Evolutionary conservation across 2,797 vertebrate species (phyloP).

Genomic region (Enteromius treurensis): DNA sequence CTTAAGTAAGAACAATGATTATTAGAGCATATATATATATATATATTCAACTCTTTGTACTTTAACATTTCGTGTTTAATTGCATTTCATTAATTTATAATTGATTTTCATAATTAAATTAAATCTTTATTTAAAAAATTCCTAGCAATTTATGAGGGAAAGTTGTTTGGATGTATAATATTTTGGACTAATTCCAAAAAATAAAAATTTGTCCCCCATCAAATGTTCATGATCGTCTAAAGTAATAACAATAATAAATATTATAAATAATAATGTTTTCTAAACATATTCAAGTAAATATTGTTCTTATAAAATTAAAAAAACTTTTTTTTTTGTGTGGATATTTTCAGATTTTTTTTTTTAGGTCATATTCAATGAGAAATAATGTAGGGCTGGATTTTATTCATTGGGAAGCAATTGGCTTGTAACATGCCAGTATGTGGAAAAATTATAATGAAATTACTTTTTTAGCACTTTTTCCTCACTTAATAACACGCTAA

Average conservation of each 20-base stretch:
- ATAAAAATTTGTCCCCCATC: not conserved
- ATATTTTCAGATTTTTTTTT: not conserved
- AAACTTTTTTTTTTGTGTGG: not conserved
- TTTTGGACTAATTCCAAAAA: not conserved
- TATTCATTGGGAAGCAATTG: not conserved
- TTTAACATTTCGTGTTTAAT: not conserved
- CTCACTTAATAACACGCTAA: not conserved
- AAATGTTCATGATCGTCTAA: not conserved
- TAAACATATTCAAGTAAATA: not conserved
- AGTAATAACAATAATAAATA: not conserved
- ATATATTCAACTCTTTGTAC: too few species aligned
- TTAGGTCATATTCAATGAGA: not conserved
- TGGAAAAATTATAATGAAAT: not conserved
- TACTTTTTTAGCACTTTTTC: not conserved
- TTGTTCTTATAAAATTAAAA: not conserved
- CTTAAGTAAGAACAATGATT: not conserved
- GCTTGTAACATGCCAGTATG: not conserved
- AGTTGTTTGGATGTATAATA: not conserved
- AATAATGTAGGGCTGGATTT: not conserved
- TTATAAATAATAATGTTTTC: not conserved
- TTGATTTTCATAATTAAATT: too few species aligned
- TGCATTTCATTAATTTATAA: too few species aligned
- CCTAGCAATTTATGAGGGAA: not conserved
- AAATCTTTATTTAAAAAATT: not conserved
- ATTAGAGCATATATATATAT: not conserved